Conservation (phyloP, 2,888 invertebrate species). For the Oscheius sp. region DNA sequence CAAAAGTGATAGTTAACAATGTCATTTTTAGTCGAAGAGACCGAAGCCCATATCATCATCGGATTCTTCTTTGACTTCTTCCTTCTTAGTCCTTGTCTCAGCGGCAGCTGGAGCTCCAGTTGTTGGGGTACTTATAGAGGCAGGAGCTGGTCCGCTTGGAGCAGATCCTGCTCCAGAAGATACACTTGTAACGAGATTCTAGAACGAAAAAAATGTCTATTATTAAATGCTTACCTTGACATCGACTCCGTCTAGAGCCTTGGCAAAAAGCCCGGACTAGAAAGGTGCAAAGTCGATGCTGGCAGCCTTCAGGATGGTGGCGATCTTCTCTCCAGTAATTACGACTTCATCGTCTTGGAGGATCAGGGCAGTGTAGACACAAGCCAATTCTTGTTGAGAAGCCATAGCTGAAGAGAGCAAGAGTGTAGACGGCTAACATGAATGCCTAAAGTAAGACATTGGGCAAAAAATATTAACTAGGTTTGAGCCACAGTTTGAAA, state of each 20-base stretch:
- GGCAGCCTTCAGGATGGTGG: conserved; percentile 94
- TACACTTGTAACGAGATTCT: conserved; percentile 69
- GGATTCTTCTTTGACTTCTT: conserved; percentile 72
- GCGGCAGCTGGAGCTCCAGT: conserved; percentile 67
- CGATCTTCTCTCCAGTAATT: conserved; percentile 96
- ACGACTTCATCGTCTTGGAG: conserved; percentile 87
- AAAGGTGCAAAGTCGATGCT: conserved; percentile 95
- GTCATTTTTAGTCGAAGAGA: conserved; percentile 74
- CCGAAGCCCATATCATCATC: conserved; percentile 77
- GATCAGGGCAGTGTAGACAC: conserved; percentile 80
- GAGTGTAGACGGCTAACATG: conserved; percentile 50
- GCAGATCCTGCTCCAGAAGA: conserved; percentile 81
- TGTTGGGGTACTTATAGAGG: conserved; percentile 66
- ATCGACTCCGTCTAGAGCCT: conserved; percentile 91
- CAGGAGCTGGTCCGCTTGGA: conserved; percentile 75
- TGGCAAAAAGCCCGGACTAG: conserved; percentile 98
- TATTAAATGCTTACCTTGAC: conserved; percentile 76
- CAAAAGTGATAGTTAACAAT: conserved; percentile 14
- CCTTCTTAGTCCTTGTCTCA: conserved; percentile 70
- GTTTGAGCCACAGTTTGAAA: conserved; percentile 31
- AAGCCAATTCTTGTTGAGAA: conserved; percentile 93
- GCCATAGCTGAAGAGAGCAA: conserved; percentile 74
- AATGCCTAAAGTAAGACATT: neutral
- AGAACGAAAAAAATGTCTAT: conserved; percentile 10
- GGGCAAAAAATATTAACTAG: conserved; percentile 26